A percentile compares a stretch with the other conserved stretches of the same genome.
Evolutionary conservation across 2,797 vertebrate genomes (phyloP).

Genomic region (Babyrousa celebensis): DNA sequence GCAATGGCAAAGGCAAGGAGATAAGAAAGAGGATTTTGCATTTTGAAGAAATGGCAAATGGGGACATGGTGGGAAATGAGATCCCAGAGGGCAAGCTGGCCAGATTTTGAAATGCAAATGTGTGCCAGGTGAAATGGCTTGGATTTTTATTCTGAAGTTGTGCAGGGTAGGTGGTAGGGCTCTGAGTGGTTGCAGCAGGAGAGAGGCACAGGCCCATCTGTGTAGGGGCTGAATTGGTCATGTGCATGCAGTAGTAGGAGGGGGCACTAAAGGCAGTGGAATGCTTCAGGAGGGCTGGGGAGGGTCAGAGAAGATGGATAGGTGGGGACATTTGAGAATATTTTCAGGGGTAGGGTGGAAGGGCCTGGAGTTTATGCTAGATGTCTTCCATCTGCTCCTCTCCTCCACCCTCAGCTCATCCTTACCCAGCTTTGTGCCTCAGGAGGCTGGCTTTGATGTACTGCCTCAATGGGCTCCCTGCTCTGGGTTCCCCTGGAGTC

Average conservation of each 20-base stretch:
- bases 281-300: not conserved
- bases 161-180: accelerated
- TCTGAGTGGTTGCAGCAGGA: not conserved
- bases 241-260: accelerated
- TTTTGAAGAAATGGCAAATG: slow-evolving; percentile 2
- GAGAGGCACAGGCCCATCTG: not conserved
- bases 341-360: not conserved
- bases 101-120: not conserved
- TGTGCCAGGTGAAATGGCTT: not conserved
- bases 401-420: not conserved
- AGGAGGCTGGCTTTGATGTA: not conserved
- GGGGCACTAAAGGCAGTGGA: not conserved
- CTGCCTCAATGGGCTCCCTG: not conserved
- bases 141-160: not conserved
- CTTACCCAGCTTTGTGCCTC: not conserved
- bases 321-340: not conserved
- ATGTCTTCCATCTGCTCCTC: not conserved
- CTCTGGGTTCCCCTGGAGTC: not conserved
- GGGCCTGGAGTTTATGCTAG: no score
- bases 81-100: not conserved
- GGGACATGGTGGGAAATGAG: not conserved
- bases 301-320: not conserved
- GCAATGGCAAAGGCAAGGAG: not conserved
- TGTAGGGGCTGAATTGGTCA: accelerated
- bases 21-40: not conserved